Conservation (phyloP, 2,113 vertebrate species). For the Phaethornis superciliosus region DNA sequence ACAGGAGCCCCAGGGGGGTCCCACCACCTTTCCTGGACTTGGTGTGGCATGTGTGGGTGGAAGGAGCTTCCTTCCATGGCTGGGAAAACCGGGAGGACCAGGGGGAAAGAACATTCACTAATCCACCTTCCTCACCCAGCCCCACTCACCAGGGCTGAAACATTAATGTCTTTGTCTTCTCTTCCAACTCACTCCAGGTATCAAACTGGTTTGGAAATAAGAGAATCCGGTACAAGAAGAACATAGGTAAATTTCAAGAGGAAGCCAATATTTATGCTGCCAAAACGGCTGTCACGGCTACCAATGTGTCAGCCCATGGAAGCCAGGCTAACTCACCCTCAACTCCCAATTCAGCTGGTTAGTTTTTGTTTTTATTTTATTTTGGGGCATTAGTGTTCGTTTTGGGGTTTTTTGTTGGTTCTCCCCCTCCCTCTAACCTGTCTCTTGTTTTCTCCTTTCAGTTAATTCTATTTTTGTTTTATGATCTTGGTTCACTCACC, state of each 20-base stretch:
- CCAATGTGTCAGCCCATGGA: conserved; percentile 97
- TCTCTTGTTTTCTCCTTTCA: conserved; percentile 1
- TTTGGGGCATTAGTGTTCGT: conserved; percentile 58
- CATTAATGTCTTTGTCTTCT: conserved; percentile 52
- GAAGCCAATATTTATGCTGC: conserved; percentile 99
- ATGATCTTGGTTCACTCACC: background rate
- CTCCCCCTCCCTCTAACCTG: background rate
- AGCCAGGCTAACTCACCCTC: conserved; percentile 99
- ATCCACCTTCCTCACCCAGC: background rate
- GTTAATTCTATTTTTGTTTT: background rate
- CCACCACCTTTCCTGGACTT: background rate
- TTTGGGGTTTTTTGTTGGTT: background rate
- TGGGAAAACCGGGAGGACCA: background rate
- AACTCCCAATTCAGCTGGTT: conserved; percentile 99
- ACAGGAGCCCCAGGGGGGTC: background rate
- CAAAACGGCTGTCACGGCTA: conserved; percentile 96
- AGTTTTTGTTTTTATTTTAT: conserved; percentile 73
- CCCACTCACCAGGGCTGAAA: background rate
- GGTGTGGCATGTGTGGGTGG: fast-evolving
- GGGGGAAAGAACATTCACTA: background rate
- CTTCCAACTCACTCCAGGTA: conserved; percentile 81
- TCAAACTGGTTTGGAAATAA: conserved; percentile 99
- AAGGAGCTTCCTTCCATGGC: background rate
- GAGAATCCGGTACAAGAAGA: conserved; percentile 99
- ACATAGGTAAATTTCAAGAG: conserved; percentile 99